Base-by-base conservation (phyloP, 2,888 invertebrate genomes). In the Euphydryas editha region DNA sequence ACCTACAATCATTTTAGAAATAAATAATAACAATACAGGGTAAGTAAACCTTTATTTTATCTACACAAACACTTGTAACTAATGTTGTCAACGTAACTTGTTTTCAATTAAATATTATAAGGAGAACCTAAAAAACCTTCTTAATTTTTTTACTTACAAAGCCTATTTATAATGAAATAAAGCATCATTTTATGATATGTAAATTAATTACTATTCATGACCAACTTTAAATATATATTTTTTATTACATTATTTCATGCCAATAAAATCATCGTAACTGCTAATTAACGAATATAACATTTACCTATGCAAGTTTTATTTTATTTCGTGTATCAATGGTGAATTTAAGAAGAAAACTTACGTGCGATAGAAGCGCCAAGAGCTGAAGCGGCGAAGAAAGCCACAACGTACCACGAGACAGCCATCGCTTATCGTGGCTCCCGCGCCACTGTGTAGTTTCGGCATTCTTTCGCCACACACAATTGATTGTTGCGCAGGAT, bases 331-430 rank as follows among this genome's bases (percentile, higher is more conserved):
- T 5, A 6, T 47, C 8, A 37, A 46, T 56, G 44, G 2, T 36
- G 36, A 21, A 44, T 1, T 13, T n/a, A 61, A 2, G 4, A 17
- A 24, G 37, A 61, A 39, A 75, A 92, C 92, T 92, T 77, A 92
- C 92, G 88, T 78, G 86, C 81, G 71, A 92, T 87, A 15, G 90
- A 85, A 65, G 92, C 92, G 62, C 92, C 92, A 67, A 92, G 84
- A 44, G 84, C 90, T 44, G 88, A 86, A 60, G 87, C 86, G 62
- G 86, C 87, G 44, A 92, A 84, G 72, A 85, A 81, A 30, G 84
- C 78, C 75, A 90, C 83, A 11, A 86, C 85, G 76, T 83, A 83
- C 87, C 83, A 87, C 79, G 86, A 84, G 73, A 85, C 92, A 65
- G 85, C 91, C 92, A 92, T 92, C 82, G 72, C 80, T 75, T 73